A percentile compares a stretch with the other conserved stretches of the same genome.
These are phyloP conservation scores for Micropoecilia bifurca DNA, from an alignment of 2,797 vertebrate species.

Conservation along the genomic window DNA sequence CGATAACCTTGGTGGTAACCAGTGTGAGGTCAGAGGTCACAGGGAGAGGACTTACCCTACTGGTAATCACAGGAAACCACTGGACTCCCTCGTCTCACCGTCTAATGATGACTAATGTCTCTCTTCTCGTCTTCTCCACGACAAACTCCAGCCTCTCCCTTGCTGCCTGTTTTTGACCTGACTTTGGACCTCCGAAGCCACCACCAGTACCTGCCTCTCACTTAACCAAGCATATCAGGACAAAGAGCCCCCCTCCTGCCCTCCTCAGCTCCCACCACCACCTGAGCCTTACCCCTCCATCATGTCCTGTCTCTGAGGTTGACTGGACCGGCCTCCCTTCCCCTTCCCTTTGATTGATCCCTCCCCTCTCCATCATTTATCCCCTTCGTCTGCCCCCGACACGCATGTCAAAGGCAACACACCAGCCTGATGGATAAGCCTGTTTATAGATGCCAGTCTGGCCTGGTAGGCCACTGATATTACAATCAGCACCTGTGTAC, in stretches of 20 bases:
- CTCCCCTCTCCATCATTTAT: constrained; percentile 80
- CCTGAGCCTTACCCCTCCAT: constrained; percentile 83
- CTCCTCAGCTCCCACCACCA: constrained; percentile 36
- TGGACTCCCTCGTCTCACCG: constrained; percentile 88
- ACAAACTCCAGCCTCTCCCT: constrained; percentile 24
- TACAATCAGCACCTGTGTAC: constrained; percentile 83
- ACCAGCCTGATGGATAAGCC: constrained; percentile 82
- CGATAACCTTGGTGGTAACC: too few species aligned
- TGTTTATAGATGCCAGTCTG: constrained; percentile 82
- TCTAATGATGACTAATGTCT: constrained; percentile 98
- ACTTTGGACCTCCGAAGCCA: constrained; percentile 59
- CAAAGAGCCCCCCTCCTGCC: constrained; percentile 64
- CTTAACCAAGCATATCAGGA: constrained; percentile 72
- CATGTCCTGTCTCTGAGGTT: constrained; percentile 78
- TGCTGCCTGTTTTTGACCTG: constrained; percentile 46
- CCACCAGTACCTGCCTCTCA: constrained; percentile 59
- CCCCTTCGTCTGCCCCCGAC: constrained; percentile 76
- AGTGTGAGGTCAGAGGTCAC: constrained; percentile 80
- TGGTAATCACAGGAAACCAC: constrained; percentile 90
- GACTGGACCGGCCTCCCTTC: constrained; percentile 76
- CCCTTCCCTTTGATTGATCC: constrained; percentile 79
- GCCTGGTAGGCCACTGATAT: constrained; percentile 82
- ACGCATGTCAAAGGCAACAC: constrained; percentile 76
- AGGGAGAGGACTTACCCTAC: constrained; percentile 87
- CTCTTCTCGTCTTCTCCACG: constrained; percentile 57